Evolutionary conservation across 2,797 vertebrate genomes (phyloP), one percentile per base, ranked within the genome.

Genomic region (Etheostoma nigrum): DNA sequence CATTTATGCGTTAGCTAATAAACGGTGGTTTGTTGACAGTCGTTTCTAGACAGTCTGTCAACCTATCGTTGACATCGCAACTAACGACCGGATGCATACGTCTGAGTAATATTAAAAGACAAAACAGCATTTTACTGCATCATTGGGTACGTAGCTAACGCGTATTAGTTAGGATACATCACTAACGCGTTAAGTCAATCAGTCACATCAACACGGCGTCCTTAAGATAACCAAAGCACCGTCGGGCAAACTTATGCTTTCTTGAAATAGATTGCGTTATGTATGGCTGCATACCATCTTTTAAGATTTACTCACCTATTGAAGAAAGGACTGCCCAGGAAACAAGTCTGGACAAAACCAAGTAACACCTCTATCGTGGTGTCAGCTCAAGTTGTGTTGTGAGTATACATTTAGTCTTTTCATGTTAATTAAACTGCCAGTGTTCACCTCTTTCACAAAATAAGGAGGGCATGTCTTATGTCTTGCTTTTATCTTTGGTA

Each of bases 371-470:
- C 79, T 13, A 52, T 84, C 0, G 47, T 82, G 42, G 78, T 85
- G 65, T 88, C 92, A 49, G 79, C 80, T 67, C 91, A 90, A 67
- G 80, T 88, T 81, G 8, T 92, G 23, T 83, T 95, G 94, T 95
- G 74, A 95, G 94, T 93, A 77, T 42, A 51, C 60, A 18, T 36
- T 2, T 2, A 2, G 1, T 42, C 0, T 72, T 33, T 40, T 36
- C 0, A 45, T 49, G 9, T 65, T 78, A 55, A 42, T 73, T 63
- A 42, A 72, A 33, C 18, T 61, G 6, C 19, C 40, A 48, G 45
- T 4, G 53, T 1, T 6, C 3, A 1, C 6, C 0, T 64, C 1
- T 72, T 2, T 59, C 7, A 59, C 5, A 36, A 15, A 52, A 21
- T 40, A 2, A 15, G 57, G 4, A 44, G 19, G 4, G n/a, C 6